These are phyloP conservation scores for Colletes collaris DNA, from an alignment of 2,888 invertebrate genomes.

Conservation along the genomic window DNA sequence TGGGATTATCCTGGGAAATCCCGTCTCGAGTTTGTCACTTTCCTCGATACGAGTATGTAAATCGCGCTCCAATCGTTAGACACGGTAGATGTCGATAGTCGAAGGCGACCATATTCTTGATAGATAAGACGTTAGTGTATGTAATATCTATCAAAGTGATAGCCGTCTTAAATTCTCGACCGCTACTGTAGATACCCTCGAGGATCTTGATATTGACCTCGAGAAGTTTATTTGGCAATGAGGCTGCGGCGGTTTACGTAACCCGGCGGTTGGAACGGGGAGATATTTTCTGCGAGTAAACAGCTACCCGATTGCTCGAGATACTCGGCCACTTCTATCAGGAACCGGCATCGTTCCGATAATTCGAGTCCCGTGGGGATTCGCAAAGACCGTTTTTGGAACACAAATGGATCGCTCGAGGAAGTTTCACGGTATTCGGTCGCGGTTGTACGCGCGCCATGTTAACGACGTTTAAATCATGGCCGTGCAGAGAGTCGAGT, in stretches of 20 bases:
- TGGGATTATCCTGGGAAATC: too few relatives aligned
- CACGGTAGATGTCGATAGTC: too few relatives aligned
- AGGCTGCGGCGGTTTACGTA: conserved; percentile 30
- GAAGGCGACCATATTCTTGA: too few relatives aligned
- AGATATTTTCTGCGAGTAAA: conserved; percentile 27
- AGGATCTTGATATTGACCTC: conserved; percentile 14
- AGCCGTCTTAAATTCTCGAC: too few relatives aligned
- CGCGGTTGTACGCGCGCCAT: background rate
- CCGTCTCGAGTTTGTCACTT: too few relatives aligned
- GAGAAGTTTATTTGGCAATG: conserved; percentile 27
- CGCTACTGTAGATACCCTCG: background rate
- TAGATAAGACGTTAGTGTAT: too few relatives aligned
- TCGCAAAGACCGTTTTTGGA: too few relatives aligned
- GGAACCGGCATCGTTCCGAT: conserved; percentile 37
- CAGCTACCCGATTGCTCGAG: background rate
- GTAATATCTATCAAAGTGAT: too few relatives aligned
- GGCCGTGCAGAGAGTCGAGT: background rate
- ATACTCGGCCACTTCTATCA: conserved; percentile 19
- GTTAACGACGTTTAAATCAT: conserved; percentile 2
- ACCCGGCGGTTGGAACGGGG: background rate
- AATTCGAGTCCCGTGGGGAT: conserved; percentile 55
- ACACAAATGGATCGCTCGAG: too few relatives aligned
- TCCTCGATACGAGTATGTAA: too few relatives aligned
- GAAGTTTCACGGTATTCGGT: too few relatives aligned
- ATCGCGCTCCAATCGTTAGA: too few relatives aligned